Conservation (phyloP, 2,888 invertebrate species). For the Noctua comes region DNA sequence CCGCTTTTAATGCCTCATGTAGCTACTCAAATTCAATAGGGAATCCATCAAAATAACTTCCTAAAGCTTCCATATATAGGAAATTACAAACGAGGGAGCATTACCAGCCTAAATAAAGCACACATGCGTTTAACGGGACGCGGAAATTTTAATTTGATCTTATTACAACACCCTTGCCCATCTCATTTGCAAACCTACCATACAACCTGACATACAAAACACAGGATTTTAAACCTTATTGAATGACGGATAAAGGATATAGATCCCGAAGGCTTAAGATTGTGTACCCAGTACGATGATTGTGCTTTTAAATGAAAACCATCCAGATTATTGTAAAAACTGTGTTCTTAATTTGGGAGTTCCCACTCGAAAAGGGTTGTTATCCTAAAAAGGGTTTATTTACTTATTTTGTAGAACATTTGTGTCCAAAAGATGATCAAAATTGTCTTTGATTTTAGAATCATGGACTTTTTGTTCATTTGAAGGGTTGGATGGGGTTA, state of each 20-base stretch:
- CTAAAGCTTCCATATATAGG: slow-evolving; percentile 38
- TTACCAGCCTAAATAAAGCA: slow-evolving; percentile 67
- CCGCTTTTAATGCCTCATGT: slow-evolving; percentile 26
- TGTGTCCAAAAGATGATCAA: slow-evolving; percentile 35
- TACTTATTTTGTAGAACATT: slow-evolving; percentile 33
- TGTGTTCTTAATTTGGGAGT: slow-evolving; percentile 65
- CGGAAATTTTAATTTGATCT: slow-evolving; percentile 75
- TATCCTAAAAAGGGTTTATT: slow-evolving; percentile 46
- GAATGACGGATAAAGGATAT: slow-evolving; percentile 1
- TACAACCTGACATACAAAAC: neutral
- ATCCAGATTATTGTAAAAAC: slow-evolving; percentile 70
- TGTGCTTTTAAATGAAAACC: slow-evolving; percentile 69
- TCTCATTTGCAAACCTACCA: slow-evolving; percentile 68
- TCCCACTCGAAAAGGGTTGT: slow-evolving; percentile 48
- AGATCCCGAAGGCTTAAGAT: slow-evolving; percentile 7
- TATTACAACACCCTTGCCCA: slow-evolving; percentile 69
- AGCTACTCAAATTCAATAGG: slow-evolving; percentile 44
- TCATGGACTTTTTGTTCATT: slow-evolving; percentile 4
- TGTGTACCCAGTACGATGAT: slow-evolving; percentile 57
- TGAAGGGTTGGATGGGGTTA: neutral
- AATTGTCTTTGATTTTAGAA: slow-evolving; percentile 40
- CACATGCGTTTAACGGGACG: slow-evolving; percentile 67
- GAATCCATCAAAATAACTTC: slow-evolving; percentile 50
- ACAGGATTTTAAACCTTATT: slow-evolving; percentile 42
- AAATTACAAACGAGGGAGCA: slow-evolving; percentile 49